A percentile compares a stretch with the other conserved stretches of the same genome.
Evolutionary conservation across 2,113 vertebrate species (phyloP).

Genomic region (Beaufortia kweichowensis): DNA sequence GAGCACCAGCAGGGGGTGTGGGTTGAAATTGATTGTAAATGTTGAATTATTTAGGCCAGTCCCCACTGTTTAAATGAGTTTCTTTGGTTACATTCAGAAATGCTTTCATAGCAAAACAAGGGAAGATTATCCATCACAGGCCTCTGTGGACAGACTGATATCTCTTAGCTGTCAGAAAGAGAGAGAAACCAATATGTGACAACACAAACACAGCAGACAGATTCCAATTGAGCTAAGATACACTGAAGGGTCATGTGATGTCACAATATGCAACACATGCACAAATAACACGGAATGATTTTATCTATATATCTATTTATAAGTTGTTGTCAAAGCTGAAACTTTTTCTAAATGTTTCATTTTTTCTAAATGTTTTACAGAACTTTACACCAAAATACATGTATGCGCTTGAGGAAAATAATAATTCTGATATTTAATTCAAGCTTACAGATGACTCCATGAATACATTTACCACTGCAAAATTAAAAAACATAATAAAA

Average conservation of each 20-base stretch:
- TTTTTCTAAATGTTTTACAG: too few relatives aligned
- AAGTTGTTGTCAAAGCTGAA: too few relatives aligned
- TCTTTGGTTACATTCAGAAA: constrained; percentile 81
- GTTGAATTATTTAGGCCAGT: constrained; percentile 78
- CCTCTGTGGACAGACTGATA: constrained; percentile 66
- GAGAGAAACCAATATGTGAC: constrained; percentile 64
- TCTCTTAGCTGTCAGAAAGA: constrained; percentile 69
- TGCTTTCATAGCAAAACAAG: constrained; percentile 81
- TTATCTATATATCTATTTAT: too few relatives aligned
- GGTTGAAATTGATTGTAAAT: constrained; percentile 80
- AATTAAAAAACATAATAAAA: too few relatives aligned
- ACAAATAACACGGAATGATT: too few relatives aligned
- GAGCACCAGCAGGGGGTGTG: constrained; percentile 62
- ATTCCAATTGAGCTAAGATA: constrained; percentile 44
- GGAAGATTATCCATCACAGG: constrained; percentile 74
- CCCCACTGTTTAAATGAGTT: constrained; percentile 75
- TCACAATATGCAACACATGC: background rate
- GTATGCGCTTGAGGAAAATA: too few relatives aligned
- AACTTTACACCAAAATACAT: too few relatives aligned
- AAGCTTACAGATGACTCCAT: too few relatives aligned
- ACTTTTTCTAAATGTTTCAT: too few relatives aligned
- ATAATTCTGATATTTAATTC: too few relatives aligned
- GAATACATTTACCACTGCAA: too few relatives aligned
- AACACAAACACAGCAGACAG: constrained; percentile 48
- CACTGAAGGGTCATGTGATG: background rate